Evolutionary conservation across 2,888 invertebrate genomes (phyloP), one percentile per base, ranked within the genome.

Genomic region (Lacanobia wlatinum): DNA sequence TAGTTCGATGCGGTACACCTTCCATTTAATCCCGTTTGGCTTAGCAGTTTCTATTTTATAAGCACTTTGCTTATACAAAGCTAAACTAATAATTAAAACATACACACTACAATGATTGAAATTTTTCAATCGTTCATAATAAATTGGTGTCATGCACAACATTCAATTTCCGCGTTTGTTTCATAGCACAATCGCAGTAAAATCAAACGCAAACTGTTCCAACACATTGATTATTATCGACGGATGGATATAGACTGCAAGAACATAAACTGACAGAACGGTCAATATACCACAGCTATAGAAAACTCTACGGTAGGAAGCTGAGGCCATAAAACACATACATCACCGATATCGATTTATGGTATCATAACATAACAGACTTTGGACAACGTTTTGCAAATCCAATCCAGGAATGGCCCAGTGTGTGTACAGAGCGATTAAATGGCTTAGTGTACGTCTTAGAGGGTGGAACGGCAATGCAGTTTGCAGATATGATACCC

Each of bases 391-490:
- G 61, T 70, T 80, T 76, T 63, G 83, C 67, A 80, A 80, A 84
- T 83, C 63, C 68, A 72, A 84, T 82, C n/a, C 58, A 58, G 70
- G 63, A 70, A 68, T 71, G 38, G 70, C 46, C 52, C 58, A 70
- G 59, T 70, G 58, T 82, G 68, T 62, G 70, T 63, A 56, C 18
- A 60, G 58, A 23, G 70, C 56, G 76, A 78, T 76, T 82, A 76
- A 64, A 78, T 61, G 68, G 84, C 76, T 84, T 78, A 84, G 66
- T 53, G 50, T 70, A 58, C 69, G 63, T 61, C 59, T 53, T n/a
- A 67, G 67, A 70, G 40, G 40, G 62, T 48, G 56, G 50, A 62
- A 68, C 71, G 40, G 50, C 58, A 76, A 78, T 70, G 76, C 62
- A 43, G 40, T 52, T 16, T 50, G 65, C 28, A 76, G 76, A 81